Conservation (phyloP, 2,113 vertebrate genomes). For the Hippocampus guttulatus region DNA sequence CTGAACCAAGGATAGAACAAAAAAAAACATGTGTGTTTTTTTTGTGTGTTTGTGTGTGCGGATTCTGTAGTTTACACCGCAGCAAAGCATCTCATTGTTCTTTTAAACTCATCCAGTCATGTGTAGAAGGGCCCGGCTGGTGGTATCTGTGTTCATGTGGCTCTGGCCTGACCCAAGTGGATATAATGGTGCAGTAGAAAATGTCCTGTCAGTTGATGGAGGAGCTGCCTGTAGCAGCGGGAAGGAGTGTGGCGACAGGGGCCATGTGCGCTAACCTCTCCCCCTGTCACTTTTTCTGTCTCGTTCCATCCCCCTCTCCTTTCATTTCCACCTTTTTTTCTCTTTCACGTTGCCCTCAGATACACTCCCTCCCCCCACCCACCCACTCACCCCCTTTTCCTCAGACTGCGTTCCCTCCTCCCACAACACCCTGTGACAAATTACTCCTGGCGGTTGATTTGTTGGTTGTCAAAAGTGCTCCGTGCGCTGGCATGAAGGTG, state of each 20-base stretch:
- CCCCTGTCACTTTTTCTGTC: conserved; percentile 56
- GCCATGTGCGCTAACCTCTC: conserved; percentile 69
- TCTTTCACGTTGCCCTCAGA: conserved; percentile 4
- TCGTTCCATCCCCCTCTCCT: conserved; percentile 9
- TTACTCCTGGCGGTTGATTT: conserved; percentile 73
- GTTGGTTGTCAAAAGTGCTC: conserved; percentile 72
- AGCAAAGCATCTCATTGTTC: conserved; percentile 34
- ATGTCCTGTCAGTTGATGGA: conserved; percentile 70
- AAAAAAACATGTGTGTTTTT: conserved; percentile 5
- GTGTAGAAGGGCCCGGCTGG: conserved; percentile 47
- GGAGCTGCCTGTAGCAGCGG: conserved; percentile 64
- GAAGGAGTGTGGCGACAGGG: conserved; percentile 64
- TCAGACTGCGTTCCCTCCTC: conserved; percentile 49
- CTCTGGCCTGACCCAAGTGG: conserved; percentile 54
- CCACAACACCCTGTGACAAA: conserved; percentile 62
- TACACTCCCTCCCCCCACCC: not conserved
- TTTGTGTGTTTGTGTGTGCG: not conserved
- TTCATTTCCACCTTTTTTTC: conserved; percentile 38
- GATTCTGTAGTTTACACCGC: conserved; percentile 21
- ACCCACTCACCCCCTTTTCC: not conserved
- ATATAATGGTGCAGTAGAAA: conserved; percentile 63
- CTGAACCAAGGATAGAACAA: conserved; percentile 18
- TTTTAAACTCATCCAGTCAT: conserved; percentile 49
- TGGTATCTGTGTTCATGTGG: conserved; percentile 40
- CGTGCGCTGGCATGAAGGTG: conserved; percentile 50